Base-by-base conservation (phyloP, 2,797 vertebrate species). In the Girardinus metallicus region DNA sequence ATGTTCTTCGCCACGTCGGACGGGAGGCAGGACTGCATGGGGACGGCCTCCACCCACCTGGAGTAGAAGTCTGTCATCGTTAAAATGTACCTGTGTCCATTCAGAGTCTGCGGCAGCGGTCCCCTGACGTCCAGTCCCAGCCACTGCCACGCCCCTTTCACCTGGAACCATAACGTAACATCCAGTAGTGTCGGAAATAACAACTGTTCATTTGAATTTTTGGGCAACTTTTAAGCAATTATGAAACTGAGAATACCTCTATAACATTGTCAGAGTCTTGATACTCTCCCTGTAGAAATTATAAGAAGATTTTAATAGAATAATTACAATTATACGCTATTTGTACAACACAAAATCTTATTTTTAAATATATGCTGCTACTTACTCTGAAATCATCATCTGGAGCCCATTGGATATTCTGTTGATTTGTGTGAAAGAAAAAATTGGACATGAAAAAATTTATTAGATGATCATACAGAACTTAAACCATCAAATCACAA, bases 121-220 rank as follows among this genome's bases (percentile, higher is more conserved):
- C 95, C 95, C 15, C 94, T 89, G 64, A 96, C 81, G 36, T 96
- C 95, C 87, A 96, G 84, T 9, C 91, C 93, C 0, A 96, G 90
- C 95, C 95, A 96, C 83, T 95, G 87, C 95, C 95, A 96, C 15
- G 94, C 76, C 77, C 92, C 93, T 0, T 78, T 91, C 82, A 96
- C 94, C 95, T 96, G 83, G 57, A 75, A 1, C 1, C 73, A 75
- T 26, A 49, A 41, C 16, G 9, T 1, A 15, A 36, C 64, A 39
- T 34, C 36, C 10, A 23, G 46, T 2, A 1, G 43, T 10, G 74
- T 44, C 10, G 26, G 7, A 0, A 36, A 66, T 5, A 23, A 21
- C 26, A 43, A 31, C 29, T 12, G 6, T 10, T 57, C 26, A 8
- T 11, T 1, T 70, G 64, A 41, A 53, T 26, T 64, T 43, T 6